Percentiles rank a stretch among this genome's conserved stretches.
These are phyloP conservation scores for Apus apus DNA, from an alignment of 2,113 vertebrate genomes.

Conservation along the genomic window DNA sequence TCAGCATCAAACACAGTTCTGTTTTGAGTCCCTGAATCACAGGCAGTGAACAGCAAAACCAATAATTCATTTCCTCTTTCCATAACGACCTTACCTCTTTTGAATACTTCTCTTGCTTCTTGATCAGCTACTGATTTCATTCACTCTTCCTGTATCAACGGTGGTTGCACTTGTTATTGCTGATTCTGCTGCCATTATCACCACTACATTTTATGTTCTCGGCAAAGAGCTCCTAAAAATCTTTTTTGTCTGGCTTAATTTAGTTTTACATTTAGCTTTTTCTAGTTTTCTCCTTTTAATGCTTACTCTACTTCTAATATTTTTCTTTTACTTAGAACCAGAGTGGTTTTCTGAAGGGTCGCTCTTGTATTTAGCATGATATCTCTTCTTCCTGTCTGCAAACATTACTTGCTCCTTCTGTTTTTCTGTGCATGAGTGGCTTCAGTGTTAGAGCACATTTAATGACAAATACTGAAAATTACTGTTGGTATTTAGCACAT, in stretches of 20 bases:
- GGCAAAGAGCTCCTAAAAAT: neutral
- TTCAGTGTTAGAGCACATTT: neutral
- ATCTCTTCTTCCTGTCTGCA: neutral
- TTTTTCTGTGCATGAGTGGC: neutral
- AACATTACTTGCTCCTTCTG: neutral
- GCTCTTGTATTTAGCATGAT: neutral
- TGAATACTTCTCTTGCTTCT: neutral
- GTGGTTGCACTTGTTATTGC: neutral
- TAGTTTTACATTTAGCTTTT: neutral
- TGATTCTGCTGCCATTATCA: neutral
- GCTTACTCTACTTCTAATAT: neutral
- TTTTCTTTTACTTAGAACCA: neutral
- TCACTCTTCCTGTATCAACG: neutral
- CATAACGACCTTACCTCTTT: neutral
- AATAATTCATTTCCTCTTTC: neutral
- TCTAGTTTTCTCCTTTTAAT: neutral
- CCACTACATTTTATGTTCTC: neutral
- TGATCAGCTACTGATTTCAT: neutral
- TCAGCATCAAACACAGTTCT: neutral
- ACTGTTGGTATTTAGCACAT: neutral
- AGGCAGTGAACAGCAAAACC: neutral
- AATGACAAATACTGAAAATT: neutral
- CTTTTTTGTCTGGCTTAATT: neutral
- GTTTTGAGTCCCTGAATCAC: neutral
- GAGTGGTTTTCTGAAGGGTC: neutral